A percentile compares a stretch with the other conserved stretches of the same genome.
These are phyloP conservation scores for Cacoxenus indagator DNA, from an alignment of 2,888 invertebrate genomes.

Conservation along the genomic window DNA sequence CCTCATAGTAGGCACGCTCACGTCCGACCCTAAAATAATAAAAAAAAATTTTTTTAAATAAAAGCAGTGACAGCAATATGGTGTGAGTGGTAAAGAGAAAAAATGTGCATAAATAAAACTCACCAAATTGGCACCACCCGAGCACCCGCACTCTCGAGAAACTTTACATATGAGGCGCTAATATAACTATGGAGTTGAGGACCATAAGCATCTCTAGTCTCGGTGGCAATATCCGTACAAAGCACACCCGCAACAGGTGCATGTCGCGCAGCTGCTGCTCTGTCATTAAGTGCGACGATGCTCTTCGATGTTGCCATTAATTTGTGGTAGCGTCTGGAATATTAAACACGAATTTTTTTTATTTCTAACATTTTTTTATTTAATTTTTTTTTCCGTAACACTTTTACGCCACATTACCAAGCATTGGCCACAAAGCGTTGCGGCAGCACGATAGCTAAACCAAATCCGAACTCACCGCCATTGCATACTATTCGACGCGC, in stretches of 20 bases:
- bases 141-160: constrained; percentile 86
- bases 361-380: too few species aligned
- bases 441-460: too few species aligned
- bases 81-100: too few species aligned
- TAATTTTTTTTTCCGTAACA: too few species aligned
- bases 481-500: too few species aligned
- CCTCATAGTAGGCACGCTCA: constrained; percentile 74
- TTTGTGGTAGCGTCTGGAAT: background rate
- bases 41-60: too few species aligned
- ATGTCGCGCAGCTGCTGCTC: background rate
- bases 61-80: too few species aligned
- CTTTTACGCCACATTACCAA: too few species aligned
- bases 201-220: constrained; percentile 73
- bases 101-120: constrained; percentile 50
- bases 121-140: constrained; percentile 86
- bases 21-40: constrained; percentile 75
- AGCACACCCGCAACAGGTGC: constrained; percentile 70
- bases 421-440: too few species aligned
- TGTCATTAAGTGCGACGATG: too few species aligned
- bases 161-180: constrained; percentile 88
- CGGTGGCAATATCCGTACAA: constrained; percentile 77
- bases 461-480: too few species aligned
- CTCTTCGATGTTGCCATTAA: background rate
- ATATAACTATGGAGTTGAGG: constrained; percentile 79
- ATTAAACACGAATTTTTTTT: too few species aligned